Percentiles rank a stretch among this genome's conserved stretches.
Evolutionary conservation across 2,113 vertebrate genomes (phyloP).

Genomic region (Myotis lucifugus): DNA sequence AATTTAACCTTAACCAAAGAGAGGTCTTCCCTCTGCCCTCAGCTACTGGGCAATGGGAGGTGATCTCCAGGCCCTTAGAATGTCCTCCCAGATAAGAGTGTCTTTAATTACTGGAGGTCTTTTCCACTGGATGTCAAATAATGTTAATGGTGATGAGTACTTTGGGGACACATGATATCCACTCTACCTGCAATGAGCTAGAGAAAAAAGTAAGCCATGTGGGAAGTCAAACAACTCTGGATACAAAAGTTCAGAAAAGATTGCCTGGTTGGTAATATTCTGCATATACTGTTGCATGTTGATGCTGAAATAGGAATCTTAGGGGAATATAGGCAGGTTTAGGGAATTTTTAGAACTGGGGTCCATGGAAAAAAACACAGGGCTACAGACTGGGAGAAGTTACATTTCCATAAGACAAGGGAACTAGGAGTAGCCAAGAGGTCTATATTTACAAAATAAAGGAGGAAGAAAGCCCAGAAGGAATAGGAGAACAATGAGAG

Average conservation of each 20-base stretch:
- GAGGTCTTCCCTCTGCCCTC: background rate
- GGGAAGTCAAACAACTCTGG: background rate
- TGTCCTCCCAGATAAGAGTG: background rate
- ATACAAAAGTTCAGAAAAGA: background rate
- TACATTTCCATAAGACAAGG: no score
- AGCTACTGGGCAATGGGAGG: background rate
- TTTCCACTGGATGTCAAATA: background rate
- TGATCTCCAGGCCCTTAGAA: background rate
- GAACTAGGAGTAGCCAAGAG: no score
- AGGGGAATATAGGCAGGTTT: no score
- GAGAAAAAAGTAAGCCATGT: background rate
- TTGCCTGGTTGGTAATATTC: background rate
- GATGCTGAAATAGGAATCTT: no score
- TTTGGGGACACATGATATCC: background rate
- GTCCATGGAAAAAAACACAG: no score
- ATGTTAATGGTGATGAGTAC: background rate
- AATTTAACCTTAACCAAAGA: background rate
- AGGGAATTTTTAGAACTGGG: no score
- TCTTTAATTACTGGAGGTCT: background rate
- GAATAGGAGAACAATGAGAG: no score
- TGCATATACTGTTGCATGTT: background rate
- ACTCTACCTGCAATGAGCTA: background rate
- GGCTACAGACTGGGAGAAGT: no score
- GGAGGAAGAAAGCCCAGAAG: no score
- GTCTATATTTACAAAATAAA: no score